These are phyloP conservation scores for Poliocrania exsul DNA, from an alignment of 2,797 vertebrate genomes.

Conservation along the genomic window DNA sequence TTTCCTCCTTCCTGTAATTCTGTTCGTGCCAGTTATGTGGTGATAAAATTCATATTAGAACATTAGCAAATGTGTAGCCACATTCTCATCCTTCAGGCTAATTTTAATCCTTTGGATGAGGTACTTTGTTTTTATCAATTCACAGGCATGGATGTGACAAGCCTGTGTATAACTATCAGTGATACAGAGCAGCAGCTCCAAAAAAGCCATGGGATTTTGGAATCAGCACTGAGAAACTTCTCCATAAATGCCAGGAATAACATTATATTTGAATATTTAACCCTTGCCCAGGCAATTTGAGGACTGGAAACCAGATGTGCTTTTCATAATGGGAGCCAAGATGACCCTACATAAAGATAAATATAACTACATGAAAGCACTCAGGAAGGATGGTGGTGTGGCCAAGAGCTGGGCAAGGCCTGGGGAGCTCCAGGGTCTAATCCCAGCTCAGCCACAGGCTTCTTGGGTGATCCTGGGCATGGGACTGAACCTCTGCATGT, in stretches of 20 bases:
- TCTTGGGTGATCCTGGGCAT: slow-evolving; percentile 68
- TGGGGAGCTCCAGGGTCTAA: slow-evolving; percentile 41
- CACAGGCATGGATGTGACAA: slow-evolving; percentile 13
- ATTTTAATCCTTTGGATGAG: slow-evolving; percentile 16
- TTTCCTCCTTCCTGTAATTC: background rate
- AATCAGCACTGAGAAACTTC: slow-evolving; percentile 48
- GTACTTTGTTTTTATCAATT: slow-evolving; percentile 1
- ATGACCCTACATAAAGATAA: slow-evolving; percentile 69
- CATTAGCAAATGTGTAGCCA: background rate
- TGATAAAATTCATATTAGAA: background rate
- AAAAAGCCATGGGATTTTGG: slow-evolving; percentile 55
- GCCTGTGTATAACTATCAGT: slow-evolving; percentile 37
- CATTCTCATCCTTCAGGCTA: background rate
- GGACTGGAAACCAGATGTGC: slow-evolving; percentile 69
- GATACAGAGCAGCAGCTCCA: slow-evolving; percentile 44
- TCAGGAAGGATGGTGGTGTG: slow-evolving; percentile 61
- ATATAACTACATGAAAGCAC: slow-evolving; percentile 66
- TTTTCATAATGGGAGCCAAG: slow-evolving; percentile 53
- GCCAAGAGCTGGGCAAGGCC: slow-evolving; percentile 60
- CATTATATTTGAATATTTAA: slow-evolving; percentile 72
- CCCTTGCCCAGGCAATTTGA: slow-evolving; percentile 67
- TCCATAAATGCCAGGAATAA: slow-evolving; percentile 70
- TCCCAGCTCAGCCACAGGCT: slow-evolving; percentile 60
- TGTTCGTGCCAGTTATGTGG: background rate
- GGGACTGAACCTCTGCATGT: slow-evolving; percentile 36